Evolutionary conservation across 2,113 vertebrate species (phyloP).

Genomic region (Eupsittula cactorum): DNA sequence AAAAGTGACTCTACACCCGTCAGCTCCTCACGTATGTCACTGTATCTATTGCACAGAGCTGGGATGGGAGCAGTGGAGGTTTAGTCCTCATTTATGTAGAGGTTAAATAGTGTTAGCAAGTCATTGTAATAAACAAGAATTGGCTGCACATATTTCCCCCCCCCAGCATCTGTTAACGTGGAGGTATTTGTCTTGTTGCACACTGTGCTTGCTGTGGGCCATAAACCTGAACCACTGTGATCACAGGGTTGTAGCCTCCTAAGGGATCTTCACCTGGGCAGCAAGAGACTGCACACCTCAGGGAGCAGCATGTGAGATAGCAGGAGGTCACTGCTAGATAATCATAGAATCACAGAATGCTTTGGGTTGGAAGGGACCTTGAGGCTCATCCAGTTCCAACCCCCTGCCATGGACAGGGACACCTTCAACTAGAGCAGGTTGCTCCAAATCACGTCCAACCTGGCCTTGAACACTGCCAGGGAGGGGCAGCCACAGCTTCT

Average conservation of each 20-base stretch:
- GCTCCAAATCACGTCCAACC: no score
- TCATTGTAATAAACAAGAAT: rapidly evolving
- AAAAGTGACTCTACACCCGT: background rate
- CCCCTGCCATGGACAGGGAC: background rate
- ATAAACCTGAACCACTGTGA: background rate
- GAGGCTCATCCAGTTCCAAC: background rate
- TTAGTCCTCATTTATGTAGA: background rate
- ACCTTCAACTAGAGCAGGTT: background rate
- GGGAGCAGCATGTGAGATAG: rapidly evolving
- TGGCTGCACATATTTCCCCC: background rate
- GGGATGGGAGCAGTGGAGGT: background rate
- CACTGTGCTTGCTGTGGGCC: background rate
- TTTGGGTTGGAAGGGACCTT: background rate
- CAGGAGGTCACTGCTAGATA: background rate
- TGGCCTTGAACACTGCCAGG: no score
- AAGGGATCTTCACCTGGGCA: background rate
- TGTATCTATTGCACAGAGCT: background rate
- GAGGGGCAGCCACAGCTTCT: no score
- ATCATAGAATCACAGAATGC: background rate
- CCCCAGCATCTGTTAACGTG: background rate
- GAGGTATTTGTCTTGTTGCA: background rate
- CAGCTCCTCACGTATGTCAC: background rate
- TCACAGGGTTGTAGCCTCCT: background rate
- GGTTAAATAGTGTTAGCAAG: background rate
- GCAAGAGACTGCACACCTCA: background rate